These are phyloP conservation scores for Elymnias hypermnestra DNA, from an alignment of 1,140 invertebrate genomes.

Conservation along the genomic window DNA sequence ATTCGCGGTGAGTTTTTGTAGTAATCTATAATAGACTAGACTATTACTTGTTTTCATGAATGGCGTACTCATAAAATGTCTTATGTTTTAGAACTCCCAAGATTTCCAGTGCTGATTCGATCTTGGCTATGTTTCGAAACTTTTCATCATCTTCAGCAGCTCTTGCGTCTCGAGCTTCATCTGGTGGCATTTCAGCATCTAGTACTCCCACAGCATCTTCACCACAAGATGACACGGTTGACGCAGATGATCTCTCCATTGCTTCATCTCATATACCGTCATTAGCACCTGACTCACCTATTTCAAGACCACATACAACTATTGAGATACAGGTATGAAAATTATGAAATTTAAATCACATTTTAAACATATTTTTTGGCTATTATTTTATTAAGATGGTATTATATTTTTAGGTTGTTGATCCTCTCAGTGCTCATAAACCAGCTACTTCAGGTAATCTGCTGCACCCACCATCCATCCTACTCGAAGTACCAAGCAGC, in stretches of 20 bases:
- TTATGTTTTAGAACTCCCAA: conserved; percentile 66
- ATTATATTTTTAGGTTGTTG: conserved; percentile 73
- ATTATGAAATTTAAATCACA: background rate
- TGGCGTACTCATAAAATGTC: too few relatives aligned
- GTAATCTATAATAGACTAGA: too few relatives aligned
- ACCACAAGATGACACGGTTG: conserved; percentile 80
- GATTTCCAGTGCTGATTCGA: conserved; percentile 84
- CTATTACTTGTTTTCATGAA: too few relatives aligned
- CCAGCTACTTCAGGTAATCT: conserved; percentile 74
- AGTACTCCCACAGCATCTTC: conserved; percentile 81
- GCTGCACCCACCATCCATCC: conserved; percentile 81
- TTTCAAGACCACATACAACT: conserved; percentile 62
- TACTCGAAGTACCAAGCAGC: conserved; percentile 82
- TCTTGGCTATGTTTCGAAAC: conserved; percentile 84
- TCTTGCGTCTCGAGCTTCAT: conserved; percentile 73
- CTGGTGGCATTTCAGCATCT: conserved; percentile 77
- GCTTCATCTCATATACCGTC: conserved; percentile 78
- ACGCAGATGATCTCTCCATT: conserved; percentile 79
- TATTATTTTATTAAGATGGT: background rate
- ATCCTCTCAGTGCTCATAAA: conserved; percentile 80
- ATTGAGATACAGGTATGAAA: conserved; percentile 78
- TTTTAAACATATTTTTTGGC: too few relatives aligned
- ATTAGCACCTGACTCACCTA: conserved; percentile 78
- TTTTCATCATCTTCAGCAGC: conserved; percentile 77
- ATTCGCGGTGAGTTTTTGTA: conserved; percentile 45